Conservation (phyloP, 2,888 invertebrate species). For the Busseola fusca region DNA sequence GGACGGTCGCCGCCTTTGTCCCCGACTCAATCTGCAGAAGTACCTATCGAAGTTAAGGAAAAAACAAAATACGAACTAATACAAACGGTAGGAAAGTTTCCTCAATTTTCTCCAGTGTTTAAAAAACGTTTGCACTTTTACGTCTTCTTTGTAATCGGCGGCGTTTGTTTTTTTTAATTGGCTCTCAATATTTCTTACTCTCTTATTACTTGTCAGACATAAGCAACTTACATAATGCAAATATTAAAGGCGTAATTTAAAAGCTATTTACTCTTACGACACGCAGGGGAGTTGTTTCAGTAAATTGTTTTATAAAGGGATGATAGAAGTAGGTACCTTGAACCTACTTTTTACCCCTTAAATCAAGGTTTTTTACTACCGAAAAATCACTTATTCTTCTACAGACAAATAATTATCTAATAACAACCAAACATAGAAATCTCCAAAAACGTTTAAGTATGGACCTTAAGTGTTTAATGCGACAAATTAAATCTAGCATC, state of each 20-base stretch:
- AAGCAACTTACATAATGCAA: conserved; percentile 23
- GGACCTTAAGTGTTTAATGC: too few species aligned
- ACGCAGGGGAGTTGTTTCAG: conserved; percentile 5
- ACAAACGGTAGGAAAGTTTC: conserved; percentile 34
- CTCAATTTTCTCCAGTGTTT: conserved; percentile 34
- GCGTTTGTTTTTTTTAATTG: conserved; percentile 28
- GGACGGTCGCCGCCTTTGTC: conserved; percentile 29
- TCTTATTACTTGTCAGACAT: not conserved
- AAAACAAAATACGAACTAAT: conserved; percentile 25
- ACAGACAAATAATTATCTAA: not conserved
- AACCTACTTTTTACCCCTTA: too few species aligned
- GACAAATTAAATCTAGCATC: not conserved
- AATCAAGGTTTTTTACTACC: not conserved
- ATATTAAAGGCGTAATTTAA: conserved; percentile 18
- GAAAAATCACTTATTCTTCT: not conserved
- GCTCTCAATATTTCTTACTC: conserved; percentile 7
- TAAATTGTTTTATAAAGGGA: not conserved
- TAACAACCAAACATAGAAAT: not conserved
- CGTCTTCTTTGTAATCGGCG: conserved; percentile 29
- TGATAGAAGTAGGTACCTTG: not conserved
- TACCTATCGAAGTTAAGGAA: conserved; percentile 37
- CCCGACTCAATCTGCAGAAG: conserved; percentile 41
- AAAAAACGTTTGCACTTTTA: conserved; percentile 31
- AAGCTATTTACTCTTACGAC: conserved; percentile 24
- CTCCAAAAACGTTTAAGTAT: not conserved